Evolutionary conservation across 1,140 invertebrate species (phyloP).

Genomic region (Lordiphosa stackelbergi): DNA sequence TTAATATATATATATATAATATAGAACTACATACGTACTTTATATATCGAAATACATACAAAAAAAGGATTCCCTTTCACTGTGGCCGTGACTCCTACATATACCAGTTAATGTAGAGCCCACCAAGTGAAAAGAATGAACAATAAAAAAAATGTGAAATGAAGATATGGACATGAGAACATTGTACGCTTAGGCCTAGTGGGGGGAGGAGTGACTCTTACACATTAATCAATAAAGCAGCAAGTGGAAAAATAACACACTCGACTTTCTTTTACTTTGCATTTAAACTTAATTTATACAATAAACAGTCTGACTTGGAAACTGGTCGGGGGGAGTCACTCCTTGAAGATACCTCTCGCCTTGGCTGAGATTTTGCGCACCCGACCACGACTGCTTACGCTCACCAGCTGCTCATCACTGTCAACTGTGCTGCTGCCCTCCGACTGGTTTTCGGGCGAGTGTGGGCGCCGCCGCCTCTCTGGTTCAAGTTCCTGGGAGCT

Average conservation of each 20-base stretch:
- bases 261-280: conserved; percentile 14
- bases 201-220: conserved; percentile 54
- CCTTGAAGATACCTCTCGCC: conserved; percentile 83
- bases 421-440: conserved; percentile 54
- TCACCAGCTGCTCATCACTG: conserved; percentile 79
- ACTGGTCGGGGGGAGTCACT: conserved; percentile 71
- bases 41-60: conserved; percentile 58
- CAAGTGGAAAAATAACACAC: conserved; percentile 41
- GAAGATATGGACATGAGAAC: conserved; percentile 4
- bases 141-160: neutral
- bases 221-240: conserved; percentile 72
- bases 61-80: conserved; percentile 1
- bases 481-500: conserved; percentile 40
- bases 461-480: neutral
- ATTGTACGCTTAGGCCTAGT: conserved; percentile 6
- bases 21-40: conserved; percentile 43
- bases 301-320: conserved; percentile 58
- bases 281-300: conserved; percentile 65
- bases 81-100: conserved; percentile 29
- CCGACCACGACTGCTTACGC: conserved; percentile 89
- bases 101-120: conserved; percentile 36
- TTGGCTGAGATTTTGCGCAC: conserved; percentile 89
- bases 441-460: conserved; percentile 1
- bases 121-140: conserved; percentile 3
- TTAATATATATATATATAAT: conserved; percentile 48